Evolutionary conservation across 2,888 invertebrate species (phyloP).

Genomic region (Doris montereyensis): DNA sequence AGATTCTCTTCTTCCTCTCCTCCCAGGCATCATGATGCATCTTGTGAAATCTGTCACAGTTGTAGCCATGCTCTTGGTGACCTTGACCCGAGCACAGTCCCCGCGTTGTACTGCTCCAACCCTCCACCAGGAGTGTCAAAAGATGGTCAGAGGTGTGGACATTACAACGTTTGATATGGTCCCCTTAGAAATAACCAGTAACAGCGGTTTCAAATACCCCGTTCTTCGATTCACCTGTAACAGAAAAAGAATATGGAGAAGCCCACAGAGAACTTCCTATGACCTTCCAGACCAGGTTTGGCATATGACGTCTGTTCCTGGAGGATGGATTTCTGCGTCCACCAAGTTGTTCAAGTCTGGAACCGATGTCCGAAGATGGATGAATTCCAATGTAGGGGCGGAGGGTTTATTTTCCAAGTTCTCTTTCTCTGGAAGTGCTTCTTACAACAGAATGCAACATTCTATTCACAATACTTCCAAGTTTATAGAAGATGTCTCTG

Average conservation of each 20-base stretch:
- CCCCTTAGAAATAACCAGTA: conserved; percentile 9
- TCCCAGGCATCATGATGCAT: too few relatives aligned
- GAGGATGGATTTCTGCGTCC: conserved; percentile 37
- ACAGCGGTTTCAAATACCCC: conserved; percentile 28
- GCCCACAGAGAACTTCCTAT: neutral
- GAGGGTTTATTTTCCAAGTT: conserved; percentile 28
- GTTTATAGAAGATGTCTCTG: conserved; percentile 33
- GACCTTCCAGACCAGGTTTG: conserved; percentile 42
- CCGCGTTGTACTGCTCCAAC: conserved; percentile 25
- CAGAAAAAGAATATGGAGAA: neutral
- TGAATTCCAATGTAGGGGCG: conserved; percentile 28
- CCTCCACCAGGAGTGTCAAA: conserved; percentile 38
- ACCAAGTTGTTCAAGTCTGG: conserved; percentile 36
- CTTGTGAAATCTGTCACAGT: too few relatives aligned
- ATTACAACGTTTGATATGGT: conserved; percentile 37
- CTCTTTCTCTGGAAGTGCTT: conserved; percentile 42
- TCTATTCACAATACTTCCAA: conserved; percentile 41
- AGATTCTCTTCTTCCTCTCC: too few relatives aligned
- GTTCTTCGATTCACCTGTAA: conserved; percentile 38
- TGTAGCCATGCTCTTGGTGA: too few relatives aligned
- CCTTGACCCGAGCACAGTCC: conserved; percentile 5
- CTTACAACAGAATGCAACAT: conserved; percentile 38
- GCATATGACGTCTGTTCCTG: conserved; percentile 31
- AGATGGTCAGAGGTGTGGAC: conserved; percentile 39
- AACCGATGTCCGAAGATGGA: conserved; percentile 33